Percentiles rank a stretch among this genome's conserved stretches.
Evolutionary conservation across 2,797 vertebrate species (phyloP).

Genomic region (Antrozous pallidus): DNA sequence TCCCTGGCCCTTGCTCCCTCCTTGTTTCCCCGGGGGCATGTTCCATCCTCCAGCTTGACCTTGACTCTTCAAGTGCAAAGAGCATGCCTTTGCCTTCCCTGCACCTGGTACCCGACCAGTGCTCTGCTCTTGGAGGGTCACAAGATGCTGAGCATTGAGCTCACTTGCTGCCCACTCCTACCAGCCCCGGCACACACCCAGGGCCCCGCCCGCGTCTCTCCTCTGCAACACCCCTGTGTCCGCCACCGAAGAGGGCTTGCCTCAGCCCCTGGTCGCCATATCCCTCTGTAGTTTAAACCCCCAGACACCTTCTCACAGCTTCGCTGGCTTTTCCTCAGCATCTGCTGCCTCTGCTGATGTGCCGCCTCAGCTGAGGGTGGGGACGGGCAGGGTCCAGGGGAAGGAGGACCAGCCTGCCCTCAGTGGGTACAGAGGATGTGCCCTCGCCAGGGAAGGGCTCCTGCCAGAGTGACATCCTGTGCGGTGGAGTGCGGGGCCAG

Average conservation of each 20-base stretch:
- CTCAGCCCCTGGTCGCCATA: neutral
- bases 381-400: neutral
- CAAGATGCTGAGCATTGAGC: neutral
- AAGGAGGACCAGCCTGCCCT: neutral
- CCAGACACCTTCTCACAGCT: neutral
- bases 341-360: neutral
- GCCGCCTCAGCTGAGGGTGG: neutral
- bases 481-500: rapidly evolving
- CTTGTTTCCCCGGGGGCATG: neutral
- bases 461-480: neutral
- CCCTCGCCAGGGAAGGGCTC: neutral
- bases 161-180: neutral
- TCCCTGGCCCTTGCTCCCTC: neutral
- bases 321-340: neutral
- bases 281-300: neutral
- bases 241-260: neutral
- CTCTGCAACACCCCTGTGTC: neutral
- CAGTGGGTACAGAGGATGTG: too few species aligned
- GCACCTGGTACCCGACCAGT: neutral
- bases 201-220: neutral
- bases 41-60: neutral
- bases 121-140: neutral
- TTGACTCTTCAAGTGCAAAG: neutral
- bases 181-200: neutral
- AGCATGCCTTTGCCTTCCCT: neutral